Conservation (phyloP, 92 coral and sea anemone genomes). For the Metridium senile region DNA sequence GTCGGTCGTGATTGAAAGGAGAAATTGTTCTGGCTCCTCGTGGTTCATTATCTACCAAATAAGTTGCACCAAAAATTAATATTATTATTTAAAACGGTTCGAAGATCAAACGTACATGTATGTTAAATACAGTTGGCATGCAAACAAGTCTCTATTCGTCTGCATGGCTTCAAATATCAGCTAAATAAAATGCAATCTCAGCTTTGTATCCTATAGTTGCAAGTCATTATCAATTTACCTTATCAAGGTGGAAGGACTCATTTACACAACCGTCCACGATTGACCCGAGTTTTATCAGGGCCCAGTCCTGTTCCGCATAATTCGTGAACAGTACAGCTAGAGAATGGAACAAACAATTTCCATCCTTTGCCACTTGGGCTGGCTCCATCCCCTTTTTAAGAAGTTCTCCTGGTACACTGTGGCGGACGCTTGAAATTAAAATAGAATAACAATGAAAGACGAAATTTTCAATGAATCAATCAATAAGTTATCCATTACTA, state of each 20-base stretch:
- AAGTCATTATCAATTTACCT: too few relatives aligned
- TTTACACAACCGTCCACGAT: neutral
- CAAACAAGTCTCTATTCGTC: too few relatives aligned
- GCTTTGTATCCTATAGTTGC: too few relatives aligned
- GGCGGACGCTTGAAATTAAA: constrained; percentile 9
- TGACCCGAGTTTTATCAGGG: neutral
- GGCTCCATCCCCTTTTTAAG: neutral
- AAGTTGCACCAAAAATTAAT: too few relatives aligned
- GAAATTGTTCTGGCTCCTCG: neutral
- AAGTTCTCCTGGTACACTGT: neutral
- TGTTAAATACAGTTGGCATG: too few relatives aligned
- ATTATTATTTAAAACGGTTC: too few relatives aligned
- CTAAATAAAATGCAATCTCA: too few relatives aligned
- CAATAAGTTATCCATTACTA: too few relatives aligned
- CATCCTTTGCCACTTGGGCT: neutral
- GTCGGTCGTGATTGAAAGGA: neutral
- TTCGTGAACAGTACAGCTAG: neutral
- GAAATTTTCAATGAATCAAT: too few relatives aligned
- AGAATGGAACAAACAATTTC: constrained; percentile 4
- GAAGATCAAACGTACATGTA: too few relatives aligned
- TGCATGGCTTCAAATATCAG: too few relatives aligned
- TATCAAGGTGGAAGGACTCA: neutral
- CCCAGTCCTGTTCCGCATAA: neutral
- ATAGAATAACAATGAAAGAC: too few relatives aligned
- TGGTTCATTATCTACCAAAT: neutral